Conservation (phyloP, 2,113 vertebrate genomes). For the Campylorhamphus procurvoides region DNA sequence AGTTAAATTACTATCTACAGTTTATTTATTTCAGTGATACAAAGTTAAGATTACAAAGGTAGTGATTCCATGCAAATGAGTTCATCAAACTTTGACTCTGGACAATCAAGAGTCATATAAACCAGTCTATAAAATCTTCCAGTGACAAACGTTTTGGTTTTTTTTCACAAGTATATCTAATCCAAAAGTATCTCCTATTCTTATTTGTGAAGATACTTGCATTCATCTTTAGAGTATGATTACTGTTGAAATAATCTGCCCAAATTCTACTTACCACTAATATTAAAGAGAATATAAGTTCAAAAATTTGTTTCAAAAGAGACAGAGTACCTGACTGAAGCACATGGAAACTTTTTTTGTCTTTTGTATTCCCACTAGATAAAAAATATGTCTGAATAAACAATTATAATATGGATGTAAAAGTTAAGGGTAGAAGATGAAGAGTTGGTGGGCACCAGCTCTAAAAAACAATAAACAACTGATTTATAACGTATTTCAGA, state of each 20-base stretch:
- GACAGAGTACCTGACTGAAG: not conserved
- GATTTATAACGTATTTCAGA: not conserved
- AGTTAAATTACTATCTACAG: not conserved
- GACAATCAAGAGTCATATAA: not conserved
- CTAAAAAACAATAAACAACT: constrained; percentile 11
- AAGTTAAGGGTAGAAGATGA: not conserved
- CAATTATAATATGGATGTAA: constrained; percentile 23
- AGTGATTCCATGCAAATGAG: not conserved
- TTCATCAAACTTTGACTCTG: not conserved
- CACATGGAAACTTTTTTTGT: not conserved
- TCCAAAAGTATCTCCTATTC: not conserved
- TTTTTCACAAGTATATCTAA: not conserved
- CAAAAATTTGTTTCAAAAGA: constrained; percentile 11
- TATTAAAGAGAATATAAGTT: not conserved
- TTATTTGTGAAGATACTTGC: not conserved
- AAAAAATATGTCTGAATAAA: constrained; percentile 8
- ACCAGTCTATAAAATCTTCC: constrained; percentile 14
- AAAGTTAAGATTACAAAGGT: not conserved
- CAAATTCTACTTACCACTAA: not conserved
- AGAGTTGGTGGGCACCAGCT: not conserved
- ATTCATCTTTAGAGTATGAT: not conserved
- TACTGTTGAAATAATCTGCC: not conserved
- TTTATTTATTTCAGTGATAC: constrained; percentile 39
- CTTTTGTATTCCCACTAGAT: not conserved
- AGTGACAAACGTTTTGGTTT: not conserved